Percentiles rank a stretch among this genome's conserved stretches.
phyloP scores from a whole-genome alignment of 2,888 invertebrate genomes.

The Entomobrya multifasciata region DNA sequence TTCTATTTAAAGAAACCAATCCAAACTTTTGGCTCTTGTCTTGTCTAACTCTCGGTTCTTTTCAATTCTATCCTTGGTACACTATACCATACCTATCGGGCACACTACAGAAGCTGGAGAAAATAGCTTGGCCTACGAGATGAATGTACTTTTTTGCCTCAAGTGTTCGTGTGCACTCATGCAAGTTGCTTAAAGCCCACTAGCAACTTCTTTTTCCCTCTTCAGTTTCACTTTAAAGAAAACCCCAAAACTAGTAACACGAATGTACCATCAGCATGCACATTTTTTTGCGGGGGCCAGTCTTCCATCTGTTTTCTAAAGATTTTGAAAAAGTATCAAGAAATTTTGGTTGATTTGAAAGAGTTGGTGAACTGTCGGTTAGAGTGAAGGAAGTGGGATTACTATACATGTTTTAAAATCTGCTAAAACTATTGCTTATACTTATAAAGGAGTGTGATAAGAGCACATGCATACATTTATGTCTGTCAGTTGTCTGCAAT shows the following conservation, averaged over 20 bases:
- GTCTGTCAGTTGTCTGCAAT: not conserved
- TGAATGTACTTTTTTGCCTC: not conserved
- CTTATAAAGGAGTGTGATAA: conserved; percentile 11
- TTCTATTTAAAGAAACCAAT: not conserved
- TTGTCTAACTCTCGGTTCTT: not conserved
- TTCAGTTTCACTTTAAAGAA: not conserved
- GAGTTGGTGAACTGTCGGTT: conserved; percentile 45
- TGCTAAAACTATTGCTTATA: conserved; percentile 31
- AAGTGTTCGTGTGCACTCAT: conserved; percentile 40
- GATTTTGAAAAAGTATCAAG: not conserved
- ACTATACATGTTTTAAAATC: conserved; percentile 55
- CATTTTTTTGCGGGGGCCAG: too few species aligned
- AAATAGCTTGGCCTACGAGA: not conserved
- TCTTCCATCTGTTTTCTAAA: not conserved
- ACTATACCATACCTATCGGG: not conserved
- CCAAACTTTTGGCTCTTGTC: not conserved
- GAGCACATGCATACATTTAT: not conserved
- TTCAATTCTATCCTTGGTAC: not conserved
- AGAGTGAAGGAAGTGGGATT: conserved; percentile 56
- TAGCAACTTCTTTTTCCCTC: conserved; percentile 14
- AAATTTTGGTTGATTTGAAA: not conserved
- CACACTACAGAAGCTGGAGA: not conserved
- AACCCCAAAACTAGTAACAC: conserved; percentile 3
- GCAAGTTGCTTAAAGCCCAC: conserved; percentile 14
- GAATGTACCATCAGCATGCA: not conserved